phyloP scores from a whole-genome alignment of 1,140 invertebrate genomes.

The Megalonaias nervosa region DNA sequence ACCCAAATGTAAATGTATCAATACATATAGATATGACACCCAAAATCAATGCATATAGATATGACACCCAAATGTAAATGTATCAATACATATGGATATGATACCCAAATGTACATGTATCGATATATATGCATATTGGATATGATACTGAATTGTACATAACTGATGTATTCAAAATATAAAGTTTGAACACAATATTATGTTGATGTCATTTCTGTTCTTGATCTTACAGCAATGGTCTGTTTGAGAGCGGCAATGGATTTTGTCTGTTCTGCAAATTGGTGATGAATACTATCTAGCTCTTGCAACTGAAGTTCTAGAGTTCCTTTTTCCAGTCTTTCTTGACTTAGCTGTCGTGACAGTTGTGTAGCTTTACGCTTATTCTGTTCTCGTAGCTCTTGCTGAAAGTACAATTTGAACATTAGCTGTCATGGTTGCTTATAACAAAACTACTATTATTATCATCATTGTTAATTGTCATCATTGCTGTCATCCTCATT shows the following conservation, averaged over 20 bases:
- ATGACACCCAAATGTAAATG: too few species aligned
- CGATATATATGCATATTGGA: too few species aligned
- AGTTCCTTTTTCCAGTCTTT: slow-evolving; percentile 46
- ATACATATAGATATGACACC: too few species aligned
- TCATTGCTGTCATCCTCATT: neutral
- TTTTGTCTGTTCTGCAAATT: slow-evolving; percentile 58
- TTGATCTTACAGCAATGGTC: slow-evolving; percentile 52
- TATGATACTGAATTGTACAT: too few species aligned
- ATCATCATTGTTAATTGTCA: too few species aligned
- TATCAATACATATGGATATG: too few species aligned
- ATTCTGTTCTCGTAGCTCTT: slow-evolving; percentile 58
- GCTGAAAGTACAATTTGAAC: slow-evolving; percentile 41
- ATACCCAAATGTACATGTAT: too few species aligned
- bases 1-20: too few species aligned
- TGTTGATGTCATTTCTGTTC: neutral
- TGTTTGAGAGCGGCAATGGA: slow-evolving; percentile 55
- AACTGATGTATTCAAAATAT: too few species aligned
- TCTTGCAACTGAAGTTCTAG: slow-evolving; percentile 42
- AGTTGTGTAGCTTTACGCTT: slow-evolving; percentile 51
- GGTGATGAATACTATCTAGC: slow-evolving; percentile 43
- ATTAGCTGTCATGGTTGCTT: neutral
- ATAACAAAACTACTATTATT: neutral
- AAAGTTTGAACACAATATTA: too few species aligned
- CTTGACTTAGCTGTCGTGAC: slow-evolving; percentile 52
- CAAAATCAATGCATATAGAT: too few species aligned